Percentiles rank a stretch among this genome's conserved stretches.
These are phyloP conservation scores for Decapterus maruadsi DNA, from an alignment of 2,797 vertebrate genomes.

Conservation along the genomic window DNA sequence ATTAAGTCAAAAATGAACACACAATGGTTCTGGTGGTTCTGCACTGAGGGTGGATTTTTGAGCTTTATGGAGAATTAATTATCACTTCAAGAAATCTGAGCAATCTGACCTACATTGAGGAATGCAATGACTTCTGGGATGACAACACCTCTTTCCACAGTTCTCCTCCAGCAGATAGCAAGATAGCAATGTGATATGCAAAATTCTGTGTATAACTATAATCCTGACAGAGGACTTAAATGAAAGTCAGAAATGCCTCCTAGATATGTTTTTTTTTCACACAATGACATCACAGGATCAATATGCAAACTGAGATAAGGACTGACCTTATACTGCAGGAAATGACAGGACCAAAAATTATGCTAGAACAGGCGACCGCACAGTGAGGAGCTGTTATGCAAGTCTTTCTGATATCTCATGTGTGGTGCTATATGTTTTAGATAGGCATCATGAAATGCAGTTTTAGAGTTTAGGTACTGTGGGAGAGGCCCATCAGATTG, in stretches of 20 bases:
- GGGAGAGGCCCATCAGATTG: slow-evolving; percentile 36
- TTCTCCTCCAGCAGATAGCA: slow-evolving; percentile 1
- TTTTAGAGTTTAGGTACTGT: slow-evolving; percentile 37
- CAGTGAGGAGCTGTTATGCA: slow-evolving; percentile 9
- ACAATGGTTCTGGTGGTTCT: slow-evolving; percentile 22
- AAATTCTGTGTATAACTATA: slow-evolving; percentile 7
- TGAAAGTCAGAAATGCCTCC: slow-evolving; percentile 36
- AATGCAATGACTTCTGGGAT: slow-evolving; percentile 11
- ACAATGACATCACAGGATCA: slow-evolving; percentile 52
- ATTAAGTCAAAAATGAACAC: slow-evolving; percentile 42
- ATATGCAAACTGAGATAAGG: slow-evolving; percentile 49
- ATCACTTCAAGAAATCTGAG: slow-evolving; percentile 42
- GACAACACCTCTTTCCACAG: slow-evolving; percentile 1
- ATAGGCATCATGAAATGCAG: slow-evolving; percentile 13
- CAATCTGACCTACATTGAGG: slow-evolving; percentile 7
- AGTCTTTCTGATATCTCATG: slow-evolving; percentile 16
- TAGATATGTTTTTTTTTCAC: slow-evolving; percentile 33
- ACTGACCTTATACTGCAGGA: slow-evolving; percentile 49
- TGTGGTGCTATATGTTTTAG: slow-evolving; percentile 7
- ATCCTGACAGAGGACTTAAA: slow-evolving; percentile 16
- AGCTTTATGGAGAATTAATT: slow-evolving; percentile 37
- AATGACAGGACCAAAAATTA: slow-evolving; percentile 33
- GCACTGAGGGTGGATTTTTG: background rate
- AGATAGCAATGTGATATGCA: slow-evolving; percentile 20
- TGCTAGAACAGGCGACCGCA: slow-evolving; percentile 17